Conservation (phyloP, 2,797 vertebrate genomes). For the Anolis apletophallus region DNA sequence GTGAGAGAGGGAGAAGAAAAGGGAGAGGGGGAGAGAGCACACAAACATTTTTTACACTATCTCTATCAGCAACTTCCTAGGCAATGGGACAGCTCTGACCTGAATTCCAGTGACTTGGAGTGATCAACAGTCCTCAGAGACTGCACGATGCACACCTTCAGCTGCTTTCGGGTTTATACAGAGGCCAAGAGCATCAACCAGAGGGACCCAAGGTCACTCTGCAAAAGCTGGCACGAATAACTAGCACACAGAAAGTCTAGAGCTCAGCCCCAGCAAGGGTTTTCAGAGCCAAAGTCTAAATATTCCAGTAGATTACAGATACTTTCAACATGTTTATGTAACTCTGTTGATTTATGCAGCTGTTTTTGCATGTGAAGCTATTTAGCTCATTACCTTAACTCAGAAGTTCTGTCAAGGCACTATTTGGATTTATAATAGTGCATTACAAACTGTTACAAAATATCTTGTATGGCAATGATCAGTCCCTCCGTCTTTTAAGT, state of each 20-base stretch:
- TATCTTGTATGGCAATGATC: not conserved
- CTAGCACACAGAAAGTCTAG: not conserved
- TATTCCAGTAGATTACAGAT: conserved; percentile 9
- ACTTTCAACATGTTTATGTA: conserved; percentile 18
- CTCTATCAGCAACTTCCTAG: not conserved
- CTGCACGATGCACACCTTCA: not conserved
- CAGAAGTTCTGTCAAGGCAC: conserved; percentile 23
- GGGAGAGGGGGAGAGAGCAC: not conserved
- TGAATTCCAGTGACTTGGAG: not conserved
- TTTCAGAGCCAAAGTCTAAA: not conserved
- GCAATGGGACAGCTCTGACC: not conserved
- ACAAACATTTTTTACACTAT: not conserved
- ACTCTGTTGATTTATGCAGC: conserved; percentile 7
- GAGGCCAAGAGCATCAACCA: not conserved
- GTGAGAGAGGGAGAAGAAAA: not conserved
- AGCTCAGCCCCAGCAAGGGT: not conserved
- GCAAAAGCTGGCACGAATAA: not conserved
- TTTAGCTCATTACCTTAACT: conserved; percentile 13
- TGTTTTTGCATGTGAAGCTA: not conserved
- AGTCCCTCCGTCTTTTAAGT: conserved; percentile 22
- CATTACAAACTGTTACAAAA: conserved; percentile 3
- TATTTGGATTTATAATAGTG: conserved; percentile 37
- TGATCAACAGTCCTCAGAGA: not conserved
- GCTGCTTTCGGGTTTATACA: not conserved
- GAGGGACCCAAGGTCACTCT: not conserved